Evolutionary conservation across 2,888 invertebrate genomes (phyloP), one percentile per base, ranked within the genome.

Genomic region (Mimas tiliae): DNA sequence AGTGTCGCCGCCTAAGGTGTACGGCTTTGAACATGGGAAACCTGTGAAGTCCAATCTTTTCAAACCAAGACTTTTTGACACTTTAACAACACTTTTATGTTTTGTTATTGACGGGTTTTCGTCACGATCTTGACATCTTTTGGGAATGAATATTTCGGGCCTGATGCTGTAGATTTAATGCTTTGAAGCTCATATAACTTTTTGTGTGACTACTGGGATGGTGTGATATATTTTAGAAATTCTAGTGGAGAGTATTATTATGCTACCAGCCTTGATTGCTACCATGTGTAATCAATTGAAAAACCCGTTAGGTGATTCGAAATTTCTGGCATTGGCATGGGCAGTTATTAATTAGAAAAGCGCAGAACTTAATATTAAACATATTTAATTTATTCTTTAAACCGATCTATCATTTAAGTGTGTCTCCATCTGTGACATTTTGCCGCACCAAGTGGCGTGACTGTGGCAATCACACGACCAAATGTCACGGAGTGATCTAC

Each of bases 1-100:
- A 87, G 88, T 89, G 91, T 88, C 84, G 82, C 83, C 79, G 84
- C 85, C 79, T 68, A 73, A 73, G 82, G 86, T 78, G 75, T 69
- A 69, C 70, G 75, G 78, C 84, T 85, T 84, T 86, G 80, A 86
- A 70, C 72, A 27, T 73, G 74, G 68, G 71, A 74, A 72, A 65
- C 70, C 71, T 74, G 65, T 67, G 69, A 76, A 70, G 74, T 76
- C 77, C 81, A 78, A 74, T 71, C 68, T 80, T 81, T 82, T 82
- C 77, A 77, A 73, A 73, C 58, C 79, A 80, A 68, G 68, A 81
- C 74, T 77, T 85, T 86, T 85, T 73, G 85, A 84, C 85, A 85
- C 82, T 81, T 80, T 38, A 58, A 58, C 71, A 72, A 72, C 72
- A 70, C 71, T 72, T 74, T 75, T 63, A 71, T 68, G 70, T 70